Evolutionary conservation across 2,113 vertebrate species (phyloP).

Genomic region (Patagioenas fasciata): DNA sequence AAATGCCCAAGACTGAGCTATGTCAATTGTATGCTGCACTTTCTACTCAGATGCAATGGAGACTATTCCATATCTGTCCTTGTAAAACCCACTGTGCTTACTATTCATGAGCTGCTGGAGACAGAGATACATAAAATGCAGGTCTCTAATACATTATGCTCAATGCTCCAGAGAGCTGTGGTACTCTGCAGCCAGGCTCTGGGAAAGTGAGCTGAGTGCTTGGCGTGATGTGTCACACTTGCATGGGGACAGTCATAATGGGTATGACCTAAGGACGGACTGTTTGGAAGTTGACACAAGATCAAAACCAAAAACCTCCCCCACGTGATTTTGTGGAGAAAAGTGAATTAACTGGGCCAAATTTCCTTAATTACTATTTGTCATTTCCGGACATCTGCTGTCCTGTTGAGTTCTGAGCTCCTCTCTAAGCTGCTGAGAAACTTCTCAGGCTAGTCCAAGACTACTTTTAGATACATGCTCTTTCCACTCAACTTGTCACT

Average conservation of each 20-base stretch:
- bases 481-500: background rate
- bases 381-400: background rate
- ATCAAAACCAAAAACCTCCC: background rate
- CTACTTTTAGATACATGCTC: background rate
- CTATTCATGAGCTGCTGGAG: conserved; percentile 59
- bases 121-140: background rate
- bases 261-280: background rate
- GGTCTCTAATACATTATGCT: background rate
- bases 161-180: background rate
- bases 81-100: conserved; percentile 60
- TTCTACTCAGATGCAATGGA: conserved; percentile 28
- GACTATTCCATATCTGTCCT: conserved; percentile 50
- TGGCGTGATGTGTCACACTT: accelerated
- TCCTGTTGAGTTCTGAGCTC: background rate
- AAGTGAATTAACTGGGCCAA: background rate
- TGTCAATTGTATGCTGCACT: conserved; percentile 49
- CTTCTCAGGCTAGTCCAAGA: background rate
- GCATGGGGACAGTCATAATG: background rate
- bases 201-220: background rate
- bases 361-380: background rate
- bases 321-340: background rate
- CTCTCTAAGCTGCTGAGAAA: background rate
- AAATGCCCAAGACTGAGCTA: conserved; percentile 56
- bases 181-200: background rate
- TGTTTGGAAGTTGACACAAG: background rate